These are phyloP conservation scores for Camelus dromedarius DNA, from an alignment of 2,113 vertebrate species.

Conservation along the genomic window DNA sequence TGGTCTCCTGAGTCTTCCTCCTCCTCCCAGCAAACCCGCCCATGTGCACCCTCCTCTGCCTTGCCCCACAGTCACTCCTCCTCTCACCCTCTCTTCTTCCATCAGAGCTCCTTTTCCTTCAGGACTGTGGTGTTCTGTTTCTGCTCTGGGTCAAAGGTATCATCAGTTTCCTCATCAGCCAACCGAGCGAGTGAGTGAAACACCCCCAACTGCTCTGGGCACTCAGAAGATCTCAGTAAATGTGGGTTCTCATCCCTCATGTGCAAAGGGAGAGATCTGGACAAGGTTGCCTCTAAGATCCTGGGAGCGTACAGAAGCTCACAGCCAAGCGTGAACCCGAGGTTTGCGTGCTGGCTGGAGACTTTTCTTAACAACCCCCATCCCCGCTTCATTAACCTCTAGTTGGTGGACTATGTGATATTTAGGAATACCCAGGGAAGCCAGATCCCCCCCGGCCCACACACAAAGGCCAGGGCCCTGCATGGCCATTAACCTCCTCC, in stretches of 20 bases:
- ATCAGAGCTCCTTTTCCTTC: background rate
- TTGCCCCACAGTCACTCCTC: background rate
- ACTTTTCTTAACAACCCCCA: background rate
- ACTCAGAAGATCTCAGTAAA: background rate
- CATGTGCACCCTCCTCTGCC: background rate
- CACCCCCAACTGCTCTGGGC: background rate
- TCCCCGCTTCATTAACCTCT: background rate
- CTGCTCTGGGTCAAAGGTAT: background rate
- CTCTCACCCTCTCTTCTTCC: background rate
- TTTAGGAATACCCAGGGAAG: slow-evolving; percentile 15
- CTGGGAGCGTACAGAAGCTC: background rate
- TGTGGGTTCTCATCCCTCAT: background rate
- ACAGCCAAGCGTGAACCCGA: background rate
- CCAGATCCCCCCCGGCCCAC: background rate
- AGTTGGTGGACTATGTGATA: background rate
- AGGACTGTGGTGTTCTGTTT: background rate
- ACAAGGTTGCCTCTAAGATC: background rate
- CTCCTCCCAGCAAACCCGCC: background rate
- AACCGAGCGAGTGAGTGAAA: background rate
- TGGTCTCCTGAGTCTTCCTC: background rate
- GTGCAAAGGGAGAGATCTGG: background rate
- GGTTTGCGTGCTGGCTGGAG: background rate
- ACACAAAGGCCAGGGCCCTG: background rate
- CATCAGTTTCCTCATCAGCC: background rate
- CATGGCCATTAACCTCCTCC: background rate